phyloP scores from a whole-genome alignment of 2,797 vertebrate species.

The Knipowitschia caucasica region DNA sequence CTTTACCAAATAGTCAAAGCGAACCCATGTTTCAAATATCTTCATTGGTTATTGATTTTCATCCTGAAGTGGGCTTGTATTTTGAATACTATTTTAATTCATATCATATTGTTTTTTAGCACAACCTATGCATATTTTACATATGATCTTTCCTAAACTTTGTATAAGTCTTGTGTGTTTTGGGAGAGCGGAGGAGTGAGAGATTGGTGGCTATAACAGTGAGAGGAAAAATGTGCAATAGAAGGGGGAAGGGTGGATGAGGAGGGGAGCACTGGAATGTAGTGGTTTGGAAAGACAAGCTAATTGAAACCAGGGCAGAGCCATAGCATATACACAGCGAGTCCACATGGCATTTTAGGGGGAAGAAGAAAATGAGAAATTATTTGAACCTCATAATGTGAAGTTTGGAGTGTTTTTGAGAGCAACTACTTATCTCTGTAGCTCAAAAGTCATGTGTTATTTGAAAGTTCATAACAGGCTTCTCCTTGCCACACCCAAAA shows the following conservation, averaged over 20 bases:
- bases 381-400: slow-evolving; percentile 19
- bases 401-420: background rate
- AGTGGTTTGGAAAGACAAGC: slow-evolving; percentile 86
- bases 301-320: slow-evolving; percentile 86
- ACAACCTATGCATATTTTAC: slow-evolving; percentile 28
- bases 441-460: slow-evolving; percentile 1
- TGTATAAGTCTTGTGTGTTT: slow-evolving; percentile 45
- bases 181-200: slow-evolving; percentile 12
- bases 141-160: slow-evolving; percentile 56
- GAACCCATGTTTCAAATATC: background rate
- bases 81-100: background rate
- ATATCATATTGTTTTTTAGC: slow-evolving; percentile 18
- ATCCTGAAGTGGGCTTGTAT: background rate
- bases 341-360: slow-evolving; percentile 54
- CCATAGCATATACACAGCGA: slow-evolving; percentile 45
- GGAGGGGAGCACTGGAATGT: slow-evolving; percentile 79
- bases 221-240: slow-evolving; percentile 52
- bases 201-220: slow-evolving; percentile 10
- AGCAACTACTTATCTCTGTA: background rate
- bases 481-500: slow-evolving; percentile 76
- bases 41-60: background rate
- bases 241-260: slow-evolving; percentile 54
- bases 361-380: slow-evolving; percentile 39
- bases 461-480: slow-evolving; percentile 40
- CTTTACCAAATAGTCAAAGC: background rate